phyloP scores from a whole-genome alignment of 2,113 vertebrate genomes.

The Rutilus rutilus region DNA sequence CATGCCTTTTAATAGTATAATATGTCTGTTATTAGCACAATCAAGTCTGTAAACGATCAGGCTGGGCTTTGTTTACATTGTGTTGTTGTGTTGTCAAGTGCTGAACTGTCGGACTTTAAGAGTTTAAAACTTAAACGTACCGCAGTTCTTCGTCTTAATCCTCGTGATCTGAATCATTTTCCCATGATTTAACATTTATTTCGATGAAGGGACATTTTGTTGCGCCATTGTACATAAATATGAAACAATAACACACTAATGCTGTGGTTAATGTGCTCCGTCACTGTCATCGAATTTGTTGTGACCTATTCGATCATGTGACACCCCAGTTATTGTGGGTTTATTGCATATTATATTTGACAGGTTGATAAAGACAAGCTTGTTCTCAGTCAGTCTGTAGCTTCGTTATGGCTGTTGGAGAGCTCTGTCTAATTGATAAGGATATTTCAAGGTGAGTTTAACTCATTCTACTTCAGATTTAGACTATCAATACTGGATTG shows the following conservation, averaged over 20 bases:
- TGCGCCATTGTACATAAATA: neutral
- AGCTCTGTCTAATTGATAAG: conserved; percentile 78
- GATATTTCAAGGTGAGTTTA: conserved; percentile 75
- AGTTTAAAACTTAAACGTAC: neutral
- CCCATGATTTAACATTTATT: neutral
- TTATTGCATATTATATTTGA: neutral
- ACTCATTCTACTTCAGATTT: neutral
- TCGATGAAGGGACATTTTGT: neutral
- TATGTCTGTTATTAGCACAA: neutral
- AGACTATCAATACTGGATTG: neutral
- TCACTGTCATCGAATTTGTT: neutral
- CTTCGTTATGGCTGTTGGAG: conserved; percentile 70
- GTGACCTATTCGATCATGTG: neutral
- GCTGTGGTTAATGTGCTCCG: neutral
- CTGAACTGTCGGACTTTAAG: neutral
- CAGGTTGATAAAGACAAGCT: conserved; percentile 5
- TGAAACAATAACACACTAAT: neutral
- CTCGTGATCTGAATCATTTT: neutral
- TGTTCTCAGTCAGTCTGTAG: conserved; percentile 10
- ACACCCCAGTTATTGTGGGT: neutral
- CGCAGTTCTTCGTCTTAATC: no score
- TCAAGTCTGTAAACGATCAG: neutral
- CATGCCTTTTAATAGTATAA: neutral
- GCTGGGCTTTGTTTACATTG: neutral
- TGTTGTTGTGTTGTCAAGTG: conserved; percentile 30